These are phyloP conservation scores for Masticophis lateralis DNA, from an alignment of 2,797 vertebrate genomes.

Conservation along the genomic window DNA sequence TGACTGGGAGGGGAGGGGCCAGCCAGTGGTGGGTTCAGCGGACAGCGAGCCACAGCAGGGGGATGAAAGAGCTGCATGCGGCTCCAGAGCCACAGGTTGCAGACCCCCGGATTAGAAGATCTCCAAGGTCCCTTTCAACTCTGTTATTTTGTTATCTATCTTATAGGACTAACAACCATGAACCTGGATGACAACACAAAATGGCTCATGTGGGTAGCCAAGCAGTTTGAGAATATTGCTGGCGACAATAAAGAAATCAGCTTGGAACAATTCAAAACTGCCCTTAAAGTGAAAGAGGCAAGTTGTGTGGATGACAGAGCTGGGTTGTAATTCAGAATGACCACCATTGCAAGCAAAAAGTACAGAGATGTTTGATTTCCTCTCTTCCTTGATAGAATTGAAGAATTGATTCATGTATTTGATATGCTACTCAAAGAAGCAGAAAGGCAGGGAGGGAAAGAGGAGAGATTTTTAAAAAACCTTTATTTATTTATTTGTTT, in stretches of 20 bases:
- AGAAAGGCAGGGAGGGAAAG: background rate
- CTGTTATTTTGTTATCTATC: background rate
- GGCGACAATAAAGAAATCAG: slow-evolving; percentile 82
- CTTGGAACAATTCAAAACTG: slow-evolving; percentile 81
- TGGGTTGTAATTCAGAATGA: background rate
- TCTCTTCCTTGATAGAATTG: background rate
- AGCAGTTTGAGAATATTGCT: slow-evolving; percentile 80
- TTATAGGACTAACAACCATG: slow-evolving; percentile 47
- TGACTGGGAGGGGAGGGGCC: too few species aligned
- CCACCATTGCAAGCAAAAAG: background rate
- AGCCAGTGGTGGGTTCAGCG: too few species aligned
- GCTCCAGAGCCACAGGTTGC: too few species aligned
- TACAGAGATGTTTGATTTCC: background rate
- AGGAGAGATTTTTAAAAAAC: background rate
- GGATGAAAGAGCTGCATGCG: too few species aligned
- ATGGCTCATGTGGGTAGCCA: slow-evolving; percentile 85
- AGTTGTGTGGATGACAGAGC: slow-evolving; percentile 14
- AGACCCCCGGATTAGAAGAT: background rate
- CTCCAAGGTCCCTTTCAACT: background rate
- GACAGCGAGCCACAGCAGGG: too few species aligned
- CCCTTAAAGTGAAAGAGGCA: slow-evolving; percentile 89
- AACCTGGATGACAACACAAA: slow-evolving; percentile 72
- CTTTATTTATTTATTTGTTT: background rate
- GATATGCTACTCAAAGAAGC: background rate
- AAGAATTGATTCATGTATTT: background rate